Conservation (phyloP, 2,888 invertebrate genomes). For the Brenthis daphne region DNA sequence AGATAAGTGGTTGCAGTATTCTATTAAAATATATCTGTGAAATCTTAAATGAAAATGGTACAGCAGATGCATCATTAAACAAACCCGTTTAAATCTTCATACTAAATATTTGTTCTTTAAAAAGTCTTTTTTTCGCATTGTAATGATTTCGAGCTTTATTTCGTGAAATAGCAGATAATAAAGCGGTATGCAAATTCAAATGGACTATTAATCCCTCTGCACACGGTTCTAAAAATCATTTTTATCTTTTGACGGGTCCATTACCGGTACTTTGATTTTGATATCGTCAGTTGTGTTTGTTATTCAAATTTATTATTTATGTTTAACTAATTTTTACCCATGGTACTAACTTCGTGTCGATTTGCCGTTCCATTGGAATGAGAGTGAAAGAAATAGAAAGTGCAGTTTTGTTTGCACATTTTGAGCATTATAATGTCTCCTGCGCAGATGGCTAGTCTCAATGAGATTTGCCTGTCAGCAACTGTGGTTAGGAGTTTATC, state of each 20-base stretch:
- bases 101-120: conserved; percentile 15
- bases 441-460: no score
- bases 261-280: conserved; percentile 13
- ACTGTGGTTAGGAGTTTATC: no score
- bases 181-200: conserved; percentile 54
- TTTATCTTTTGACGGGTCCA: conserved; percentile 18
- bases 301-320: background rate
- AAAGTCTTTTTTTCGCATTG: conserved; percentile 12
- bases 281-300: background rate
- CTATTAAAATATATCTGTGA: no score
- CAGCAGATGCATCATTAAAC: background rate
- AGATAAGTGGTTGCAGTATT: no score
- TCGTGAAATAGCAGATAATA: conserved; percentile 42
- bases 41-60: no score
- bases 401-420: no score
- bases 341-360: background rate
- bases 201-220: conserved; percentile 46
- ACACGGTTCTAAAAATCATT: conserved; percentile 26
- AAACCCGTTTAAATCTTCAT: background rate
- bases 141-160: conserved; percentile 21
- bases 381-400: no score
- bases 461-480: no score
- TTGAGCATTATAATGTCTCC: no score
- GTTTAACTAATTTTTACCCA: background rate
- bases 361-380: no score